Evolutionary conservation across 2,797 vertebrate genomes (phyloP).

Genomic region (Cichlasoma orientale): DNA sequence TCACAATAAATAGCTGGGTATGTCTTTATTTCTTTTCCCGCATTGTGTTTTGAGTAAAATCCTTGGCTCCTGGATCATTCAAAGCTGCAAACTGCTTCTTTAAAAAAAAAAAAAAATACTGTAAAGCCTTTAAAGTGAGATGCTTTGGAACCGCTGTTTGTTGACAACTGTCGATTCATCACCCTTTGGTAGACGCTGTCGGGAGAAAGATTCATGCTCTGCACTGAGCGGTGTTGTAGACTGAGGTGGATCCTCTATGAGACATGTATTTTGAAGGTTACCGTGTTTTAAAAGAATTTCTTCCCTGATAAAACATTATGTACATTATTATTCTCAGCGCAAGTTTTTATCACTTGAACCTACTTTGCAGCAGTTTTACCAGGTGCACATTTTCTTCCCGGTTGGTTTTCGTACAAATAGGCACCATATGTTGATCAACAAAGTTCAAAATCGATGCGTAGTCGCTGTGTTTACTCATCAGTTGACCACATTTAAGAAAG

Average conservation of each 20-base stretch:
- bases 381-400: too few species aligned
- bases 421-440: background rate
- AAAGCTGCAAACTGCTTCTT: constrained; percentile 9
- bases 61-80: constrained; percentile 15
- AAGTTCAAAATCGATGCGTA: constrained; percentile 11
- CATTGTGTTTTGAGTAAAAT: constrained; percentile 19
- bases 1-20: background rate
- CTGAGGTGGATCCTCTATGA: constrained; percentile 38
- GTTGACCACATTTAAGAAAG: background rate
- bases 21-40: background rate
- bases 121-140: constrained; percentile 45
- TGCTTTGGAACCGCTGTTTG: constrained; percentile 45
- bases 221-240: constrained; percentile 39
- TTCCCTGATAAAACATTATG: constrained; percentile 11
- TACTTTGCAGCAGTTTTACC: background rate
- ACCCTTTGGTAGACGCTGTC: constrained; percentile 42
- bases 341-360: background rate
- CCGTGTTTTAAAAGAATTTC: background rate
- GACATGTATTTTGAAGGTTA: constrained; percentile 20
- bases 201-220: constrained; percentile 45
- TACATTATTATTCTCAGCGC: background rate
- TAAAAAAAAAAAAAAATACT: constrained; percentile 22
- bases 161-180: constrained; percentile 59
- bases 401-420: background rate
- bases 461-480: background rate